Conservation (phyloP, 2,888 invertebrate genomes). For the Heliconius cydno region DNA sequence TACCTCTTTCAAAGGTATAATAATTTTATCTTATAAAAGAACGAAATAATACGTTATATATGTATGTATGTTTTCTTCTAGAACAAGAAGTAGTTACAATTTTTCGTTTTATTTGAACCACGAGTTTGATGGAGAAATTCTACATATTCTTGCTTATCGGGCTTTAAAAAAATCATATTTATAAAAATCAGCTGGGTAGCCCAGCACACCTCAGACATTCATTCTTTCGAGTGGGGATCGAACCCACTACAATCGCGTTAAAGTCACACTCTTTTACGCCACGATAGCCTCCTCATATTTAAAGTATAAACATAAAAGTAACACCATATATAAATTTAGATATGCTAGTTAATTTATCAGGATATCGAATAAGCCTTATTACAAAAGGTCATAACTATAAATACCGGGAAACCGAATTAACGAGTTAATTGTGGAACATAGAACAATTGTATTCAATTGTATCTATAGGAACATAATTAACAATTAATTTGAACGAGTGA, state of each 20-base stretch:
- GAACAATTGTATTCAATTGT: not conserved
- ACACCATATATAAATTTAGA: not conserved
- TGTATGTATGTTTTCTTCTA: not conserved
- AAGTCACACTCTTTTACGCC: too few relatives aligned
- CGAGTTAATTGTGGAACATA: not conserved
- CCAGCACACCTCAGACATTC: too few relatives aligned
- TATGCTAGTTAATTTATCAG: not conserved
- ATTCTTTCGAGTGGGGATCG: too few relatives aligned
- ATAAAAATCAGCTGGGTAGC: not conserved
- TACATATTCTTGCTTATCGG: not conserved
- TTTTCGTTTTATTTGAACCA: not conserved
- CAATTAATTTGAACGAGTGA: conserved; percentile 6
- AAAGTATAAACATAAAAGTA: not conserved
- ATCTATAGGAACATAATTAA: not conserved
- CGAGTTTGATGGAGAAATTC: not conserved
- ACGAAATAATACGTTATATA: not conserved
- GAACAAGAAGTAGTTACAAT: not conserved
- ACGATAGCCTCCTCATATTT: too few relatives aligned
- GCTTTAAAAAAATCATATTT: not conserved
- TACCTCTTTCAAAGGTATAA: not conserved
- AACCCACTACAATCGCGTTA: too few relatives aligned
- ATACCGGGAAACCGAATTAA: not conserved
- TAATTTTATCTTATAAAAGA: not conserved
- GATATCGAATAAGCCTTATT: not conserved
- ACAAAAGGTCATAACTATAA: not conserved